Conservation (phyloP, 2,797 vertebrate genomes). For the Linurgus olivaceus region DNA sequence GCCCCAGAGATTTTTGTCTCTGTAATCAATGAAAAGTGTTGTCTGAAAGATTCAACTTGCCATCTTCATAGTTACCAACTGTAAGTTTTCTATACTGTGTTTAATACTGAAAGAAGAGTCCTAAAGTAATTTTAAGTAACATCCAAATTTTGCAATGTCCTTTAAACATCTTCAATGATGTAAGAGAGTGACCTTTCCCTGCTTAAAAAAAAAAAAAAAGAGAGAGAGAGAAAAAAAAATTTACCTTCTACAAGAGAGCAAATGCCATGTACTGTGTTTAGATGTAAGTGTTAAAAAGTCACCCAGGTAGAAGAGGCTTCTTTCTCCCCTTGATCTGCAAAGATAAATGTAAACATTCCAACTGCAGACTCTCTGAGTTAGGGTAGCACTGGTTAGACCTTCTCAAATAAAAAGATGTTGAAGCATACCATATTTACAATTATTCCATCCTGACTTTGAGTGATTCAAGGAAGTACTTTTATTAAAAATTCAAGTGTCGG, state of each 20-base stretch:
- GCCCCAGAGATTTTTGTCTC: not conserved
- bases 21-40: not conserved
- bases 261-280: not conserved
- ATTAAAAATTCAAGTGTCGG: not conserved
- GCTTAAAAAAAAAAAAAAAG: not conserved
- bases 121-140: not conserved
- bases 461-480: not conserved
- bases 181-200: not conserved
- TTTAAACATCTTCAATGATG: not conserved
- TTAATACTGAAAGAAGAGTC: not conserved
- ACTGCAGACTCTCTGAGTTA: not conserved
- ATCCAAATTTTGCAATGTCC: not conserved
- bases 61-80: not conserved
- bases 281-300: not conserved
- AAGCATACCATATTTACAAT: not conserved
- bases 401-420: not conserved
- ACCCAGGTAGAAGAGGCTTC: not conserved
- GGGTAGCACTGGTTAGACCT: not conserved
- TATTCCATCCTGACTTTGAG: not conserved
- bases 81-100: not conserved
- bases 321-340: not conserved
- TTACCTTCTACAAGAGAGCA: not conserved
- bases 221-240: accelerated
- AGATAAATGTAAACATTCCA: not conserved
- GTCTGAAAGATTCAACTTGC: not conserved